Conservation (phyloP, 2,113 vertebrate genomes). For the Prionailurus bengalensis region DNA sequence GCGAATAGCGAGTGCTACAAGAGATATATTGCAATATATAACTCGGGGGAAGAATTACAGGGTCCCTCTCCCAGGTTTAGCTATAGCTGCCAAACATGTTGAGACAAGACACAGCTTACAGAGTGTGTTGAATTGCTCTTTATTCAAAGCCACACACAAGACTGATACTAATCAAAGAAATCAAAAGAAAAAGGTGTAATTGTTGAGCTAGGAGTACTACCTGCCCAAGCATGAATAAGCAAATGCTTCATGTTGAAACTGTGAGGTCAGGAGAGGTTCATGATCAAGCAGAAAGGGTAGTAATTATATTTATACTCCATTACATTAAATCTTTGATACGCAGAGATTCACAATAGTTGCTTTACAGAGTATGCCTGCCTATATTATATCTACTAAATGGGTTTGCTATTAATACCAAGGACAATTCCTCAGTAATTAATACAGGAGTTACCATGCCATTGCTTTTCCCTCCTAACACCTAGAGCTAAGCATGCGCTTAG, state of each 20-base stretch:
- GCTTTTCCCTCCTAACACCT: not conserved
- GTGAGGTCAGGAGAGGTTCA: not conserved
- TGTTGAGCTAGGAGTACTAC: not conserved
- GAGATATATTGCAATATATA: not conserved
- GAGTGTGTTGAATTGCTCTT: not conserved
- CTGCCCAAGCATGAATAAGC: slow-evolving; percentile 11
- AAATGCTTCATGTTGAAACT: not conserved
- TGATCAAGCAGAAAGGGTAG: not conserved
- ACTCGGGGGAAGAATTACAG: not conserved
- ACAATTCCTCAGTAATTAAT: not conserved
- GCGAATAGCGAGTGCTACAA: not conserved
- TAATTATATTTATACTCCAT: not conserved
- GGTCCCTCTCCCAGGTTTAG: not conserved
- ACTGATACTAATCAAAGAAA: slow-evolving; percentile 17
- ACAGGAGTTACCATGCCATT: not conserved
- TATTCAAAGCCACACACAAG: not conserved
- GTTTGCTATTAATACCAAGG: slow-evolving; percentile 32
- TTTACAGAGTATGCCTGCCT: not conserved
- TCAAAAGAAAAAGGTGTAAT: slow-evolving; percentile 16
- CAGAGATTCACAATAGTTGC: not conserved
- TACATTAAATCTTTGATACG: slow-evolving; percentile 12
- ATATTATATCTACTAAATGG: slow-evolving; percentile 2
- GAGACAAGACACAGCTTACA: not conserved
- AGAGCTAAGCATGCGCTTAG: not conserved
- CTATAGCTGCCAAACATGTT: not conserved